Percentiles rank a stretch among this genome's conserved stretches.
Conservation (phyloP, 2,113 vertebrate species). For the Hemibagrus wyckioides region DNA sequence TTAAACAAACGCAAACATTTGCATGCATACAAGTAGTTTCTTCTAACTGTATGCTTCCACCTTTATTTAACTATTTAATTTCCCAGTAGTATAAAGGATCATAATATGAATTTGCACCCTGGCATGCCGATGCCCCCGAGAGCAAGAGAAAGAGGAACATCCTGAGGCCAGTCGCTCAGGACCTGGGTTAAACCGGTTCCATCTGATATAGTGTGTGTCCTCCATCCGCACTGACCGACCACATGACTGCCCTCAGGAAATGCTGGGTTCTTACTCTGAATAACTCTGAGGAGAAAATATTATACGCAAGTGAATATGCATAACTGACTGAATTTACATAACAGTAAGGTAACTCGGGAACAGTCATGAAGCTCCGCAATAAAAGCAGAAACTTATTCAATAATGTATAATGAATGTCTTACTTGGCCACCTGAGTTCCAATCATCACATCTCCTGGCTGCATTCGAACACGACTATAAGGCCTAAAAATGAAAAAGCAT, state of each 20-base stretch:
- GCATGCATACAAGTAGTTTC: not conserved
- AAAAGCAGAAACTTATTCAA: not conserved
- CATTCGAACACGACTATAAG: constrained; percentile 43
- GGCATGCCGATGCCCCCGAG: constrained; percentile 81
- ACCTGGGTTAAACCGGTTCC: constrained; percentile 66
- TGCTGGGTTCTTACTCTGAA: constrained; percentile 77
- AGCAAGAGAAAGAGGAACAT: constrained; percentile 73
- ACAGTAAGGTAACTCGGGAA: not conserved
- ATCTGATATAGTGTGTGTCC: constrained; percentile 75
- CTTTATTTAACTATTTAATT: not conserved
- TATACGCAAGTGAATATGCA: constrained; percentile 21
- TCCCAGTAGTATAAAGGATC: not conserved
- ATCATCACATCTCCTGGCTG: constrained; percentile 54
- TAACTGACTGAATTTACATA: not conserved
- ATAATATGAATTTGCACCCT: constrained; percentile 65
- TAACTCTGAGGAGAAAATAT: constrained; percentile 62
- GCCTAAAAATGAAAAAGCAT: not conserved
- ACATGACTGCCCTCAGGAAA: constrained; percentile 69
- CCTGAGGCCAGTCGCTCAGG: constrained; percentile 70
- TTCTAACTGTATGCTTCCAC: not conserved
- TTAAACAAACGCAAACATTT: not conserved
- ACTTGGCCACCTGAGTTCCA: constrained; percentile 54
- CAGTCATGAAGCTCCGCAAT: not conserved
- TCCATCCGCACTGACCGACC: constrained; percentile 69
- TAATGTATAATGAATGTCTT: not conserved